phyloP scores from a whole-genome alignment of 2,113 vertebrate genomes.

The Xiphias gladius region DNA sequence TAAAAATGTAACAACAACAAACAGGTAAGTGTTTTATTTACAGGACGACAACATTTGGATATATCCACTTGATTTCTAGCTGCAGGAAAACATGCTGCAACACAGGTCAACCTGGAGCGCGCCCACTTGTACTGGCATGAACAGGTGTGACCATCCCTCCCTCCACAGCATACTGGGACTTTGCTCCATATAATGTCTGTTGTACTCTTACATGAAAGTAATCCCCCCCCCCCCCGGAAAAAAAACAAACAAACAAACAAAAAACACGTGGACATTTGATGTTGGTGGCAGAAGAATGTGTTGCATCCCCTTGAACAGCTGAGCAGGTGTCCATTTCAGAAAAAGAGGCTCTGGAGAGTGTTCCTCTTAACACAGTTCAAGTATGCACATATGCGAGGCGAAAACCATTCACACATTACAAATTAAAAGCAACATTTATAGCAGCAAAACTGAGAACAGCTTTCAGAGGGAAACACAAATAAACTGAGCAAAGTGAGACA shows the following conservation, averaged over 20 bases:
- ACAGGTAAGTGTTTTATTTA: slow-evolving; percentile 74
- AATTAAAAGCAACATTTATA: slow-evolving; percentile 80
- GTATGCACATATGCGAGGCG: slow-evolving; percentile 61
- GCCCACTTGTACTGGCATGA: slow-evolving; percentile 30
- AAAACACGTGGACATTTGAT: slow-evolving; percentile 21
- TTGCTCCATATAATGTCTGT: slow-evolving; percentile 43
- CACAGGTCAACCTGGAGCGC: slow-evolving; percentile 30
- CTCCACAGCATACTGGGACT: slow-evolving; percentile 36
- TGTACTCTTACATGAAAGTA: slow-evolving; percentile 46
- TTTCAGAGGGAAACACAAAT: slow-evolving; percentile 59
- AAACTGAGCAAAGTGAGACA: slow-evolving; percentile 50
- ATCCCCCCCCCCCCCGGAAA: too few relatives aligned
- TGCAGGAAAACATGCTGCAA: slow-evolving; percentile 52
- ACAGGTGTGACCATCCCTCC: slow-evolving; percentile 28
- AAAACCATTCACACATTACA: slow-evolving; percentile 59
- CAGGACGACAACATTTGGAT: slow-evolving; percentile 67
- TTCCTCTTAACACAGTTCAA: slow-evolving; percentile 66
- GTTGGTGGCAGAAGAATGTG: slow-evolving; percentile 35
- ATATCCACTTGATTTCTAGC: slow-evolving; percentile 57
- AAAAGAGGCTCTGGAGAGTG: slow-evolving; percentile 30
- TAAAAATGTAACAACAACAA: slow-evolving; percentile 44
- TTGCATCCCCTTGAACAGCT: slow-evolving; percentile 19
- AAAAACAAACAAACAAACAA: not conserved
- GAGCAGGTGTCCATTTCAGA: slow-evolving; percentile 41
- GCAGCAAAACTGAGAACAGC: slow-evolving; percentile 76